Base-by-base conservation (phyloP, 2,113 vertebrate species). In the Promerops cafer region DNA sequence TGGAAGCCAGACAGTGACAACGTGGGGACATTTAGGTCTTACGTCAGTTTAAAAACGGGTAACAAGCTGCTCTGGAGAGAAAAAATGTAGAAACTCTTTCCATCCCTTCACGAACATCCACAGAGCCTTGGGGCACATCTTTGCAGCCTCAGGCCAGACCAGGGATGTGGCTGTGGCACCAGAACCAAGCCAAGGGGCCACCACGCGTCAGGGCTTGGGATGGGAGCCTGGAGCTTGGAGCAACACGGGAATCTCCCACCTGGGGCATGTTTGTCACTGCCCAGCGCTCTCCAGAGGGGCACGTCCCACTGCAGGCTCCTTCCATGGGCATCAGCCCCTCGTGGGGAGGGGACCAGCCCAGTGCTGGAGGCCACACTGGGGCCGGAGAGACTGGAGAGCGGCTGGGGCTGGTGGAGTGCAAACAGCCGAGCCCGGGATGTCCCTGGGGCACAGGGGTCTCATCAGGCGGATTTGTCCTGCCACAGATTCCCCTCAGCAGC, bases 121-220 rank as follows among this genome's bases (percentile, higher is more conserved):
- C 40, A 71, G n/a, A 49, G n/a, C 65, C 63, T 63, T 42, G 49
- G 77, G 57, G 28, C 33, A 26, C 30, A 45, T 31, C 57, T 45
- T 22, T 18, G 68, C 44, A 76, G 63, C 35, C 63, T 50, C 59
- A 9, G 26, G 63, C 22, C 39, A 45, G 65, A 45, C 4, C 39
- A 72, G 71, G 78, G 52, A 18, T 5, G 0, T 20, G 61, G 28
- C 37, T 65, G 79, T 1, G 5, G 49, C 70, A 61, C 45, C 83
- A 78, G 69, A 26, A 78, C n/a, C 27, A 42, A 74, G 31, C 45
- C 61, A 57, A 83, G 53, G 44, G 75, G 28, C 17, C 40, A 75
- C 23, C 0, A 1, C 82, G 50, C n/a, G 35, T 12, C 50, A 13
- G 21, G 40, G 10, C 2, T 1, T n/a, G 63, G 49, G 28, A 5